A percentile compares a stretch with the other conserved stretches of the same genome.
phyloP scores from a whole-genome alignment of 2,888 invertebrate genomes.

The Cataglyphis rosenhaueri region DNA sequence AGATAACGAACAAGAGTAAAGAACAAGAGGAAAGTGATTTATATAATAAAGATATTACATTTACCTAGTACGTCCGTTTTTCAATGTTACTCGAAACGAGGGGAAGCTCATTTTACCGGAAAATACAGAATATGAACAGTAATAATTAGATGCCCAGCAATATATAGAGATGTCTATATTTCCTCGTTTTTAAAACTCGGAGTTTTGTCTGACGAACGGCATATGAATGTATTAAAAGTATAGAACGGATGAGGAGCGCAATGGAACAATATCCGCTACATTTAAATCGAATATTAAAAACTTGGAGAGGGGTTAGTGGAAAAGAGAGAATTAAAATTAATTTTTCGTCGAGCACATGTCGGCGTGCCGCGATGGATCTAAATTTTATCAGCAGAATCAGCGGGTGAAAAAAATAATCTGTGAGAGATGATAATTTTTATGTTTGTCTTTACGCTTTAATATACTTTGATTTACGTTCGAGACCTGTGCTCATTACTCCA shows the following conservation, averaged over 20 bases:
- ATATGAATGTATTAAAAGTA: constrained; percentile 26
- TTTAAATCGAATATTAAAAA: constrained; percentile 46
- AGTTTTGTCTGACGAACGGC: constrained; percentile 16
- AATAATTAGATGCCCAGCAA: constrained; percentile 38
- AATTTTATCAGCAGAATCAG: constrained; percentile 39
- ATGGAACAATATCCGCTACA: constrained; percentile 6
- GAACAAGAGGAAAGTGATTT: neutral
- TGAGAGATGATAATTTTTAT: constrained; percentile 27
- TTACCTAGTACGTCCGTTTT: neutral
- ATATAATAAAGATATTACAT: constrained; percentile 25
- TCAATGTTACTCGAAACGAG: neutral
- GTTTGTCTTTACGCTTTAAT: constrained; percentile 31
- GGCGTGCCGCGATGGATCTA: constrained; percentile 19
- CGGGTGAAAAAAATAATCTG: neutral
- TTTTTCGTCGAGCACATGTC: constrained; percentile 15
- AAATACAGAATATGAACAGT: constrained; percentile 11
- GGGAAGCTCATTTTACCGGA: constrained; percentile 10
- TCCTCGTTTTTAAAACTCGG: neutral
- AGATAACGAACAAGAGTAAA: neutral
- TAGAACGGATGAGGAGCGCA: constrained; percentile 1
- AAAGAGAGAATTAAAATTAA: constrained; percentile 36
- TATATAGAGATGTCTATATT: neutral
- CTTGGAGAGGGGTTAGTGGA: neutral
- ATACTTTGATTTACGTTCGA: constrained; percentile 19
- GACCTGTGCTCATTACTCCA: neutral